Base-by-base conservation (phyloP, 2,113 vertebrate genomes). In the Protobothrops mucrosquamatus region DNA sequence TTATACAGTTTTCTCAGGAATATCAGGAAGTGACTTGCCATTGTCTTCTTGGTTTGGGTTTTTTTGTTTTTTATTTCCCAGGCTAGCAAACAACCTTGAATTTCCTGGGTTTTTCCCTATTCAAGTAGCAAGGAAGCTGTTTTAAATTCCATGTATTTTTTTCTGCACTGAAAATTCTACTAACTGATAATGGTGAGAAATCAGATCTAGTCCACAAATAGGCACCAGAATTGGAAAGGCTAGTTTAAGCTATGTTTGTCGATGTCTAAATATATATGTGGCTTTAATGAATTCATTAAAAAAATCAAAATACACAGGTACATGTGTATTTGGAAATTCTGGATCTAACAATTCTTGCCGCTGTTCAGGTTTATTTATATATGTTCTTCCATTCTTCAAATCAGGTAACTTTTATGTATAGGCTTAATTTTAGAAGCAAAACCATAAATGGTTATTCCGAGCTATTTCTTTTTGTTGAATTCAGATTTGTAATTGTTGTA, bases 381-480 rank as follows among this genome's bases (percentile, higher is more conserved):
- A 22, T 18, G 57, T 34, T 81, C 52, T 89, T 29, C 29, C 14
- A 51, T n/a, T 14, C 22, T 18, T 34, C 52, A 85, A 64, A 24
- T 91, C 51, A 89, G 46, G 0, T 93, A 93, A 88, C 88, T 54
- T 64, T 92, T 95, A 95, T 69, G 93, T 94, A 92, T 94, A 96
- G 4, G 2, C 34, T n/a, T 89, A 92, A 0, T 94, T 95, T 94
- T 95, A 95, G 74, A 86, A 94, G 56, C 89, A 94, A 94, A 96
- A 97, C 61, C 91, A 95, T 93, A 94, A 96, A 87, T 52, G 34
- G 5, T 94, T 46, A 92, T 89, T 88, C 91, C 86, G 23, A 92
- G 89, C 91, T 96, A 90, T 95, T 96, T 95, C 46, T 93, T 92
- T 92, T 57, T 93, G 94, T 85, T 91, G 90, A 91, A 88, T 95